A percentile compares a stretch with the other conserved stretches of the same genome.
These are phyloP conservation scores for Malurus cyaneus DNA, from an alignment of 2,113 vertebrate species.

Conservation along the genomic window DNA sequence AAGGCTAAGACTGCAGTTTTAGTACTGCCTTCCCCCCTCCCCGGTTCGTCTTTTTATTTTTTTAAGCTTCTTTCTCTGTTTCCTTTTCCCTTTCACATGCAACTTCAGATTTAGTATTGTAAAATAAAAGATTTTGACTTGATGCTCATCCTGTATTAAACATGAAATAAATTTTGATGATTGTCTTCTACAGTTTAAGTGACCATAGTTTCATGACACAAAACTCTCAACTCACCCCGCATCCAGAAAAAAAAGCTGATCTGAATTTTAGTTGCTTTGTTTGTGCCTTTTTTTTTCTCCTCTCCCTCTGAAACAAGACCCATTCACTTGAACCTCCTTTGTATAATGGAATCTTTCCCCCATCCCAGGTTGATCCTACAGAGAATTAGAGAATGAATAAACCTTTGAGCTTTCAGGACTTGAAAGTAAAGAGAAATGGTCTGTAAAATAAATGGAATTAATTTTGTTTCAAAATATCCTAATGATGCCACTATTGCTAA, in stretches of 20 bases:
- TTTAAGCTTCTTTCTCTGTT: background rate
- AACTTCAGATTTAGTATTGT: conserved; percentile 18
- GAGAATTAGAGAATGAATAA: background rate
- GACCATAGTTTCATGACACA: background rate
- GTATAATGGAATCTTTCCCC: background rate
- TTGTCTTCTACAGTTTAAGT: conserved; percentile 7
- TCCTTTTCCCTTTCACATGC: background rate
- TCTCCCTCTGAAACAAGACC: background rate
- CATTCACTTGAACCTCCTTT: background rate
- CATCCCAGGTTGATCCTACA: background rate
- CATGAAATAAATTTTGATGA: background rate
- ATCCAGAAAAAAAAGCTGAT: background rate
- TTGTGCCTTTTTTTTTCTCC: background rate
- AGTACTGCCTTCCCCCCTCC: background rate
- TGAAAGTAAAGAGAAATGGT: background rate
- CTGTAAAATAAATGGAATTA: background rate
- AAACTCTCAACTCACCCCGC: background rate
- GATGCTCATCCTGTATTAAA: background rate
- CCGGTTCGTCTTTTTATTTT: background rate
- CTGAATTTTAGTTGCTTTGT: background rate
- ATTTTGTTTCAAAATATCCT: background rate
- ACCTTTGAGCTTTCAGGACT: background rate
- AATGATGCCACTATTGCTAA: background rate
- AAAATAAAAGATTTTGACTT: conserved; percentile 33
- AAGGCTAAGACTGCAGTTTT: conserved; percentile 71